These are phyloP conservation scores for Galendromus occidentalis DNA, from an alignment of 1,140 invertebrate species.

Conservation along the genomic window DNA sequence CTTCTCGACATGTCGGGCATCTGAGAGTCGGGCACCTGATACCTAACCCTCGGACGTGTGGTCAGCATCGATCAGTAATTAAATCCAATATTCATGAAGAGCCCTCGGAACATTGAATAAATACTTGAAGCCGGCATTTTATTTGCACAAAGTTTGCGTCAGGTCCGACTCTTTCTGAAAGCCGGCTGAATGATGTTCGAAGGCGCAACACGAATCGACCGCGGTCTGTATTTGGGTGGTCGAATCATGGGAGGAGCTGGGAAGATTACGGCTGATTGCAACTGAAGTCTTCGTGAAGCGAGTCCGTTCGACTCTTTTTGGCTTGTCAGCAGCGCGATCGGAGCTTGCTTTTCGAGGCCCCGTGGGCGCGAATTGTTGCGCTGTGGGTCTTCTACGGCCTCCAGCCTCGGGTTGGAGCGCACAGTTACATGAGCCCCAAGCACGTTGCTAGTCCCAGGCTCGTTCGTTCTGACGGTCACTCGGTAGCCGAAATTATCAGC, in stretches of 20 bases:
- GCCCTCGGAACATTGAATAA: too few species aligned
- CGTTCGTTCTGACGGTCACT: background rate
- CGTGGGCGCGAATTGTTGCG: background rate
- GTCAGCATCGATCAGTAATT: too few species aligned
- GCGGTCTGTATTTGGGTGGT: background rate
- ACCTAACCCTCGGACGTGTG: too few species aligned
- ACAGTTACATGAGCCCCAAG: background rate
- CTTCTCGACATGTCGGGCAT: too few species aligned
- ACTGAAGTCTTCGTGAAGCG: background rate
- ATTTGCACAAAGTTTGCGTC: background rate
- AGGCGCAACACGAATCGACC: background rate
- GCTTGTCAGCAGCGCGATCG: background rate
- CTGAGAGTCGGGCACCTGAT: too few species aligned
- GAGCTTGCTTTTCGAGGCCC: background rate
- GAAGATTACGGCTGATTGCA: background rate
- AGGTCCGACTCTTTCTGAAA: background rate
- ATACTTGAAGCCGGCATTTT: too few species aligned
- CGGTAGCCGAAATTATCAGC: background rate
- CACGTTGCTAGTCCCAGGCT: background rate
- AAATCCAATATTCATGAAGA: too few species aligned
- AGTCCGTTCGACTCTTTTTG: background rate
- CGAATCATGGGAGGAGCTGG: background rate
- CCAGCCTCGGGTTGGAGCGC: background rate
- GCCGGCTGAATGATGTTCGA: background rate
- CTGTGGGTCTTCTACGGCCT: background rate